Percentiles rank a stretch among this genome's conserved stretches.
Evolutionary conservation across 2,888 invertebrate species (phyloP).

Genomic region (Lasioglossum oenotherae): DNA sequence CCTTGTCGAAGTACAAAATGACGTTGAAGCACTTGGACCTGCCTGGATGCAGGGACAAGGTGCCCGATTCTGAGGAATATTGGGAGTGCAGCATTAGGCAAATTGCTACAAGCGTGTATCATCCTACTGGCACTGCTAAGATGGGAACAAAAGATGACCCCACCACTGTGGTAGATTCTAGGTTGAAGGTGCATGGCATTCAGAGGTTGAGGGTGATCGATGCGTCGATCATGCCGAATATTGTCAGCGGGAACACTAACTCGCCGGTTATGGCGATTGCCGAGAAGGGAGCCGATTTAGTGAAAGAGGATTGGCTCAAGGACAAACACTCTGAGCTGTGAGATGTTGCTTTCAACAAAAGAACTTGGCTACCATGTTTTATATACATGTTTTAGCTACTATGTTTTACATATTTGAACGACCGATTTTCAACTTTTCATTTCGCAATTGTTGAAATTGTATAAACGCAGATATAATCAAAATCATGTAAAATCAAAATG

Average conservation of each 20-base stretch:
- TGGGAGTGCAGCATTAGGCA: conserved; percentile 85
- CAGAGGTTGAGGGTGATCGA: conserved; percentile 87
- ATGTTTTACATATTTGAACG: not conserved
- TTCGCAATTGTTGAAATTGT: not conserved
- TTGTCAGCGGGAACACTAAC: conserved; percentile 88
- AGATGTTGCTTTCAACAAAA: not conserved
- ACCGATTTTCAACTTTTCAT: not conserved
- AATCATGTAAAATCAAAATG: not conserved
- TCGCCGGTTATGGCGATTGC: conserved; percentile 88
- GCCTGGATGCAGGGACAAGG: conserved; percentile 72
- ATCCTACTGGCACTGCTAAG: conserved; percentile 87
- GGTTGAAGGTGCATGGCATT: conserved; percentile 86
- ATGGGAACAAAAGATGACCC: conserved; percentile 86
- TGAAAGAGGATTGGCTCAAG: conserved; percentile 86
- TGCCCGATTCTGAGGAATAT: conserved; percentile 79
- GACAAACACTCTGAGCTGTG: conserved; percentile 14
- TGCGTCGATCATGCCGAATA: conserved; percentile 88
- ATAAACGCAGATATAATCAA: not conserved
- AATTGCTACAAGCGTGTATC: conserved; percentile 86
- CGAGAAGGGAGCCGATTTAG: conserved; percentile 88
- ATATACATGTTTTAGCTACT: not conserved
- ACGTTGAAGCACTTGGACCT: conserved; percentile 68
- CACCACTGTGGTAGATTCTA: conserved; percentile 86
- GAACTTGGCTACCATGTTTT: not conserved
- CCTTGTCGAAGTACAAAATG: conserved; percentile 69